Evolutionary conservation across 2,888 invertebrate genomes (phyloP), one percentile per base, ranked within the genome.

Genomic region (Dryobota labecula): DNA sequence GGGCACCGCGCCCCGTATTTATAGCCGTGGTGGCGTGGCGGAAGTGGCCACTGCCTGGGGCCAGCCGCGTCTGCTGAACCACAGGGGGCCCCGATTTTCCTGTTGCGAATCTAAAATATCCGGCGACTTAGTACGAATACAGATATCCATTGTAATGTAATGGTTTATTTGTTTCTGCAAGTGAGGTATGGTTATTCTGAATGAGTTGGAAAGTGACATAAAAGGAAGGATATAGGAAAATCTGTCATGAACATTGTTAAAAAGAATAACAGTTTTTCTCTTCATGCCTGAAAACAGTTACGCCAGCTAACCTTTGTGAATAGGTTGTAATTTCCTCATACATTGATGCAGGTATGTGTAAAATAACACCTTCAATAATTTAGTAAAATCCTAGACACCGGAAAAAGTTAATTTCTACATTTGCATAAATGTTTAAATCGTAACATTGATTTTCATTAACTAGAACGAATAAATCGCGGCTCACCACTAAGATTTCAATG

Each of bases 1-100:
- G 89, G 70, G 78, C 86, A 87, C 87, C 85, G 86, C 83, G 86
- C 83, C 84, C 86, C 86, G 92, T 94, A 93, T 94, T 94, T 94
- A 94, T 93, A 92, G 90, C 88, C 88, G 80, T 87, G 78, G 82
- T 70, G 65, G 68, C 75, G 73, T 58, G 90, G 90, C 91, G 89
- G 92, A 89, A 88, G 85, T 88, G 88, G 84, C 86, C 74, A 87
- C 78, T 83, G 88, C 89, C 87, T 83, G 83, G 85, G 87, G 88
- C 89, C 87, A 82, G 87, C 87, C 89, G 87, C 86, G 89, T 90
- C 89, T 88, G 81, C 78, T 80, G 83, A 88, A 86, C 92, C 92
- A 85, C 91, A 89, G 89, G 90, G 88, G 89, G 89, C 86, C 85
- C 82, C 76, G 75, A 83, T 84, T 87, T 84, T 84, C 85, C 81